Evolutionary conservation across 1,140 invertebrate species (phyloP), one percentile per base, ranked within the genome.

Genomic region (Formica exsecta): DNA sequence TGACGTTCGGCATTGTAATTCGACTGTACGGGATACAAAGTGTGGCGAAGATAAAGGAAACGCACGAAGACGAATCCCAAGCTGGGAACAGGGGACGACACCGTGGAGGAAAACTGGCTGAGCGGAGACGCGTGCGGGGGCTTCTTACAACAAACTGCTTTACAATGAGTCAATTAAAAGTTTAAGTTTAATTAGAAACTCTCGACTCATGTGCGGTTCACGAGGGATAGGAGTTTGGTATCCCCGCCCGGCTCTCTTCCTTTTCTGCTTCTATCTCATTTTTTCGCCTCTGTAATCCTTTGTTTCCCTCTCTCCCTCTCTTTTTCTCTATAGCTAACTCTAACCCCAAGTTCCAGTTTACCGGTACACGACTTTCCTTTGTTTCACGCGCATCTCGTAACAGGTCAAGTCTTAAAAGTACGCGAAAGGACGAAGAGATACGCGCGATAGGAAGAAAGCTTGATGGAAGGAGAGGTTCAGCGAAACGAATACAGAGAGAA

Each of bases 121-220:
- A 68, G 59, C 48, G 32, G 4, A 29, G 65, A 38, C 84, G 79
- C 90, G 91, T 90, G 84, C 88, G 87, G 76, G 85, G 89, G 87
- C 90, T 90, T 92, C 89, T 90, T 62, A 87, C 85, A 87, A 90
- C 88, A 90, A 93, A 94, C 92, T 92, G 88, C 89, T 93, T 92
- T 88, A 90, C 91, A 94, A 94, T 92, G 92, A 94, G 94, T 95
- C 94, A 94, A 95, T 95, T 95, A 95, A 94, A 95, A 95, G 94
- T 95, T 95, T 89, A 92, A 94, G 94, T 95, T 95, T 95, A 94
- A 94, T 95, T 94, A 94, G 93, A 94, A 94, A 93, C 94, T 94
- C 89, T 94, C 89, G 85, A 74, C 76, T 86, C 70, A 86, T 87
- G 87, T 86, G 86, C 86, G 25, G 61, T 77, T 75, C 71, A 65